These are phyloP conservation scores for Pammene fasciana DNA, from an alignment of 2,888 invertebrate genomes.

Conservation along the genomic window DNA sequence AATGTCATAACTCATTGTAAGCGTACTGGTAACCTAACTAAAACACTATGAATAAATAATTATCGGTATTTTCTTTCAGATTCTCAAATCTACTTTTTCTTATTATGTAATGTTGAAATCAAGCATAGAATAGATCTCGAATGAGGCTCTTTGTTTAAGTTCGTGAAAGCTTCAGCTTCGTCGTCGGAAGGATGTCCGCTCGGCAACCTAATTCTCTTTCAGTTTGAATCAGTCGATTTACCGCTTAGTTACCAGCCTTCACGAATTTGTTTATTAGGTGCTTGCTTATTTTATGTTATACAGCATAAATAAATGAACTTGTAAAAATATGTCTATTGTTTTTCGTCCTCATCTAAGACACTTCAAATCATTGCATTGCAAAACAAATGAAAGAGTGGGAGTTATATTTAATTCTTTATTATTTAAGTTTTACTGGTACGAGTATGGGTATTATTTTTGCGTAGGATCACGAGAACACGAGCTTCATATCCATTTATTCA, in stretches of 20 bases:
- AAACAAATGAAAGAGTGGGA: neutral
- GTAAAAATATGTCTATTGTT: neutral
- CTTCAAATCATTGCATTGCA: neutral
- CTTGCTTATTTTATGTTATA: neutral
- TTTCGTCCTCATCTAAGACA: neutral
- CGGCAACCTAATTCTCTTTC: too few species aligned
- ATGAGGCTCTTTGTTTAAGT: neutral
- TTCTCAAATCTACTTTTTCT: conserved; percentile 38
- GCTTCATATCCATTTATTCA: conserved; percentile 14
- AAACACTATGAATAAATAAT: neutral
- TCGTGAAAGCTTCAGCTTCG: neutral
- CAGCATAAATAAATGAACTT: neutral
- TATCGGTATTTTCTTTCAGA: conserved; percentile 20
- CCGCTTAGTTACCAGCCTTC: too few species aligned
- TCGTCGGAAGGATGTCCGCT: too few species aligned
- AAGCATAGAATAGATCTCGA: conserved; percentile 10
- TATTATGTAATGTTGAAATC: conserved; percentile 39
- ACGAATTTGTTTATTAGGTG: too few species aligned
- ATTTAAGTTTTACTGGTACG: neutral
- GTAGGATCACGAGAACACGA: neutral
- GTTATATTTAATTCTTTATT: neutral
- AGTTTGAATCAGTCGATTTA: too few species aligned
- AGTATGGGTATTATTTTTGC: neutral
- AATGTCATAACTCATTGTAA: too few species aligned
- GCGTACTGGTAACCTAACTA: too few species aligned